Evolutionary conservation across 2,113 vertebrate genomes (phyloP).

Genomic region (Nothocercus nigrocapillus): DNA sequence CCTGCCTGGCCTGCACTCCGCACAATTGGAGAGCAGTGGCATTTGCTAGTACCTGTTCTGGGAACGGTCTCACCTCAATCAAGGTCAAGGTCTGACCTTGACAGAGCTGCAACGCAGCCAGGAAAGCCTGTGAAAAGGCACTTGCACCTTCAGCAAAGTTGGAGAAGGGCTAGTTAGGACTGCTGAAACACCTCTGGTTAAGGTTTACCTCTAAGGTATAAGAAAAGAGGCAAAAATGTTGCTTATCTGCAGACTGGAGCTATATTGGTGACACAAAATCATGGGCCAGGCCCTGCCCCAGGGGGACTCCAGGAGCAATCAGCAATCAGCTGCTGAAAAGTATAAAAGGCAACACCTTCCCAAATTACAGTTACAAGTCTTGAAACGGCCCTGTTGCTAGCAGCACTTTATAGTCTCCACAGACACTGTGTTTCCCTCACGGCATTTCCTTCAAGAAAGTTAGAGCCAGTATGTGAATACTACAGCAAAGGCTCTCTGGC

Average conservation of each 20-base stretch:
- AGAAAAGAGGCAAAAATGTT: neutral
- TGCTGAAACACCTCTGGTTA: neutral
- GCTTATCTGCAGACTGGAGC: neutral
- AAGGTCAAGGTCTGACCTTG: too few species aligned
- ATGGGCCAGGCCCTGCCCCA: fast-evolving
- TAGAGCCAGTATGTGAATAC: neutral
- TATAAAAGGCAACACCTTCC: neutral
- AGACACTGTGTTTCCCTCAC: neutral
- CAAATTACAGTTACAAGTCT: neutral
- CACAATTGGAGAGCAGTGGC: fast-evolving
- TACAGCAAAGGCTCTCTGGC: neutral
- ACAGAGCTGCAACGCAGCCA: neutral
- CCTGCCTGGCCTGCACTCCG: neutral
- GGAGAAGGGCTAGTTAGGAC: neutral
- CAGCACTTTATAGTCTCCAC: neutral
- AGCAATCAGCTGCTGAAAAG: neutral
- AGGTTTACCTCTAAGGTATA: neutral
- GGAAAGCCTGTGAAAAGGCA: neutral
- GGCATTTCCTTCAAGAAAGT: neutral
- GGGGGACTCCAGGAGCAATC: neutral
- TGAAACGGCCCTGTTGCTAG: neutral
- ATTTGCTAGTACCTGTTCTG: neutral
- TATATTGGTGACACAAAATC: neutral
- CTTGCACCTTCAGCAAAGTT: neutral
- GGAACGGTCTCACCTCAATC: neutral